Base-by-base conservation (phyloP, 2,113 vertebrate genomes). In the Saimiri boliviensis region DNA sequence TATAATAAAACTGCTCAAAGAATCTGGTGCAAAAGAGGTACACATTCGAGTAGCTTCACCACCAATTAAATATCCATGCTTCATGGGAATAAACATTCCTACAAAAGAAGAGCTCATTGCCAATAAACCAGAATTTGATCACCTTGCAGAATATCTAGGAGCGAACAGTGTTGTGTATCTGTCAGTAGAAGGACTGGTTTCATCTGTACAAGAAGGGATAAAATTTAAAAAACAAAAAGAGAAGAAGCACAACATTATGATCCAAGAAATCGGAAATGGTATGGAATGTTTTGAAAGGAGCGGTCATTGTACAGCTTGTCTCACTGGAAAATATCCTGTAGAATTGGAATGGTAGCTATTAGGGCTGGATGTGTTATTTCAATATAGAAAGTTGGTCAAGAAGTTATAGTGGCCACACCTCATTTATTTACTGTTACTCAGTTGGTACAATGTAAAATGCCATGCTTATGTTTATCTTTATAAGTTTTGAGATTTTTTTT, bases 61-160 rank as follows among this genome's bases (percentile, higher is more conserved):
- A 80, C 99, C 99, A 0, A 99, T 99, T 98, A 99, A 96, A 97
- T 99, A 99, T 93, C 99, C 99, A 9, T 99, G 99, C 97, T 99
- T 99, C 98, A 99, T 99, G 99, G 99, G 99, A 95, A 99, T 99
- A 98, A 99, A 99, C 96, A 99, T 99, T 97, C 99, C 99, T 92
- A 99, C 99, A 85, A 99, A 99, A 98, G 99, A 99, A 98, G 99
- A 99, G 98, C 99, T 99, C 45, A 99, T 99, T 93, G 99, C 99
- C 95, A 99, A 99, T 98, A 99, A 98, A 97, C 99, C 99, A 17
- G 99, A 99, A 98, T 99, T 99, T 97, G 98, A 98, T 85, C 98
- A 99, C 97, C 99, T 99, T 93, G 99, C 99, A 74, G 99, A 99
- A 90, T 99, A 99, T 96, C 99, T 99, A 93, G 99, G 99, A 96